phyloP scores from a whole-genome alignment of 1,140 invertebrate species.

The Pseudomyrmex sp. region DNA sequence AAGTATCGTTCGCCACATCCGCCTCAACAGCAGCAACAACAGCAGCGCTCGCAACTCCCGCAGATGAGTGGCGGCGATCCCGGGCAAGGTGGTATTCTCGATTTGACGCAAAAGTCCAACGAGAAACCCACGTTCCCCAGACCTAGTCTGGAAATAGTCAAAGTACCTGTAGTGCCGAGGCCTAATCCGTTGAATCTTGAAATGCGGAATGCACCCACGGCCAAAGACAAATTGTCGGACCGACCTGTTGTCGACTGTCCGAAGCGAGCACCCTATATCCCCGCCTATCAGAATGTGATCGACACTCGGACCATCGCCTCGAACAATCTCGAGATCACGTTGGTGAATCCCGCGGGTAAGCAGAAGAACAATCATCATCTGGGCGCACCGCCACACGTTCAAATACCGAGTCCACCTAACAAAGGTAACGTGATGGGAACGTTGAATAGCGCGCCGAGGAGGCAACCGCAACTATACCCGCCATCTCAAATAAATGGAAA shows the following conservation, averaged over 20 bases:
- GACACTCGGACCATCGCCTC: slow-evolving; percentile 82
- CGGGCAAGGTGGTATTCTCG: slow-evolving; percentile 74
- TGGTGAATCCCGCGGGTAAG: slow-evolving; percentile 79
- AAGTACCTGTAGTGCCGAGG: slow-evolving; percentile 82
- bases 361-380: slow-evolving; percentile 63
- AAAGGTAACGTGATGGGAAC: slow-evolving; percentile 64
- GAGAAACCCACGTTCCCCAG: slow-evolving; percentile 73
- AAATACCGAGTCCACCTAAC: slow-evolving; percentile 75
- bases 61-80: slow-evolving; percentile 44
- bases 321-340: slow-evolving; percentile 83
- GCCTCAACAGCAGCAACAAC: slow-evolving; percentile 52
- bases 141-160: slow-evolving; percentile 83
- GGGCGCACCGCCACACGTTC: slow-evolving; percentile 56
- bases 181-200: slow-evolving; percentile 81
- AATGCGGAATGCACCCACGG: slow-evolving; percentile 67
- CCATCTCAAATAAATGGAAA: slow-evolving; percentile 75
- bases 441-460: slow-evolving; percentile 59
- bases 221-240: slow-evolving; percentile 59
- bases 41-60: slow-evolving; percentile 5
- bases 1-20: slow-evolving; percentile 74
- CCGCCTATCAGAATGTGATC: slow-evolving; percentile 77
- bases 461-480: slow-evolving; percentile 43
- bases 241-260: slow-evolving; percentile 26
- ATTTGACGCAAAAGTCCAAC: slow-evolving; percentile 78
- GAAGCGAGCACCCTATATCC: slow-evolving; percentile 53